Evolutionary conservation across 1,140 invertebrate species (phyloP).

Genomic region (Pinna nobilis): DNA sequence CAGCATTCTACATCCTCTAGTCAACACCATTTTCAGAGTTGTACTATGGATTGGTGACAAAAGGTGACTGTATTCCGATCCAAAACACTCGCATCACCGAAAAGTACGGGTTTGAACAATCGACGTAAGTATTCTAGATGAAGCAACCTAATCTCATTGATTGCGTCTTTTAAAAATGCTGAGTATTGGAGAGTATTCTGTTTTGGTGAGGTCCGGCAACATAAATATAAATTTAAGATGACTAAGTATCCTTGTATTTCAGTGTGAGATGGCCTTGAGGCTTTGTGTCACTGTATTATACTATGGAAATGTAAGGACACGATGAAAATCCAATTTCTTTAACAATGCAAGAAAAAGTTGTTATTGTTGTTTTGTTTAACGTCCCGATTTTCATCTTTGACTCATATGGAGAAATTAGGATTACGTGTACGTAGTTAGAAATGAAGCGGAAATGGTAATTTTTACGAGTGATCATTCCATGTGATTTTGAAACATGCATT

Average conservation of each 20-base stretch:
- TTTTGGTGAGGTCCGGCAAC: neutral
- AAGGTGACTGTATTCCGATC: slow-evolving; percentile 22
- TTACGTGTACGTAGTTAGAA: too few relatives aligned
- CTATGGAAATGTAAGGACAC: too few relatives aligned
- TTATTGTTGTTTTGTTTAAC: too few relatives aligned
- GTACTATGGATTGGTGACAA: slow-evolving; percentile 12
- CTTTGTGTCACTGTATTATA: too few relatives aligned
- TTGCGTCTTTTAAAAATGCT: neutral
- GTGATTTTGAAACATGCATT: too few relatives aligned
- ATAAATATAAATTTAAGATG: neutral
- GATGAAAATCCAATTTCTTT: too few relatives aligned
- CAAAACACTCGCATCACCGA: slow-evolving; percentile 5
- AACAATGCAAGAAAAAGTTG: too few relatives aligned
- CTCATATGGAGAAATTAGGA: too few relatives aligned
- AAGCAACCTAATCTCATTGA: neutral
- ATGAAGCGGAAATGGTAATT: too few relatives aligned
- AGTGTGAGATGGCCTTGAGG: neutral
- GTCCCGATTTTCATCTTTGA: too few relatives aligned
- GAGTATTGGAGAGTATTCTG: neutral
- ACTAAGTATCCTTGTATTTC: neutral
- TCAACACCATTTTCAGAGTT: slow-evolving; percentile 9
- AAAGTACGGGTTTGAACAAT: slow-evolving; percentile 33
- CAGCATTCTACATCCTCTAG: too few relatives aligned
- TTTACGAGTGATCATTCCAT: too few relatives aligned
- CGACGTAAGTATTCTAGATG: slow-evolving; percentile 7